Evolutionary conservation across 2,888 invertebrate species (phyloP), one percentile per base, ranked within the genome.

Genomic region (Endomychus coccineus): DNA sequence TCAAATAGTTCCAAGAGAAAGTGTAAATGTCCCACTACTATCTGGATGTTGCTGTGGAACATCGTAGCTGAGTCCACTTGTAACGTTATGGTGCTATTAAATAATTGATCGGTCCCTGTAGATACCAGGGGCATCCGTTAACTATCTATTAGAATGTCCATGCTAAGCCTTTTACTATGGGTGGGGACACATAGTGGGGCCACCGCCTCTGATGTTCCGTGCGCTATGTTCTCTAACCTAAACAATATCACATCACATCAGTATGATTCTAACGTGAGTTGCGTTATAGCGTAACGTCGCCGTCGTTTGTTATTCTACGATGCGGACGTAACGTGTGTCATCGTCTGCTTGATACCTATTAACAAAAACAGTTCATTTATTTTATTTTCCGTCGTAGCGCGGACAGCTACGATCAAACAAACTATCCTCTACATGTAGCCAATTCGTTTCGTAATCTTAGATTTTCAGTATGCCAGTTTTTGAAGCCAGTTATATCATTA

Each of bases 141-240:
- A n/a, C 13, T 22, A 32, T 38, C 43, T 42, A 46, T 50, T 50
- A 50, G 50, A 50, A 48, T 45, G 50, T 46, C 44, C 44, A 44
- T 45, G 44, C 49, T 42, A 41, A 42, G 46, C 47, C 49, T 49
- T 49, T 49, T 49, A 46, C 49, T 49, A 44, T 39, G 40, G 50
- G 50, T 49, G 48, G 49, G 48, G 49, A 48, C 24, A 36, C 42
- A 43, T 40, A 45, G 48, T 43, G 48, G 45, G 42, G 40, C 43
- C n/a, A n/a, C n/a, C n/a, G n/a, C 40, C 34, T 28, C 22, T 37
- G 38, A 39, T 40, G 40, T 43, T 38, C 43, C 31, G 45, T 45
- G 43, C 45, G 43, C 38, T 43, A 43, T 43, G 44, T 19, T 37
- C 29, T 39, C 37, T 36, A 37, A 27, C 37, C 43, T 28, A 28